phyloP scores from a whole-genome alignment of 2,888 invertebrate genomes.

The Sarcophaga subvicina region DNA sequence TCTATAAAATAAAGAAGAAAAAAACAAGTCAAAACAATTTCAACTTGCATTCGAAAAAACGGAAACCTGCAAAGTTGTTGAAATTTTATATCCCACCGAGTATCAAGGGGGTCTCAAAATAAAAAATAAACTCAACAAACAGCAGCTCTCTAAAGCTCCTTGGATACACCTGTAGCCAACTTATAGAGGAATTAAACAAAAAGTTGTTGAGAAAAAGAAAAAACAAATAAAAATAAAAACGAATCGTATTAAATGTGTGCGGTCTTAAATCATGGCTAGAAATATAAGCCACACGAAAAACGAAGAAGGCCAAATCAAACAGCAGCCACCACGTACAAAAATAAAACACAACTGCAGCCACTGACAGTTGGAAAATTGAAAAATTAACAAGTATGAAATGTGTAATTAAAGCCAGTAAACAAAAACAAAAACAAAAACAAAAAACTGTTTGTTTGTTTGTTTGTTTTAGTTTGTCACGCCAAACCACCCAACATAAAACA shows the following conservation, averaged over 20 bases:
- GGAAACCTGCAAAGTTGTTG: conserved; percentile 66
- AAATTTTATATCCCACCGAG: conserved; percentile 65
- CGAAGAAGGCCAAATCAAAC: conserved; percentile 55
- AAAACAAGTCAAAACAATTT: conserved; percentile 15
- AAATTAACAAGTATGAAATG: conserved; percentile 80
- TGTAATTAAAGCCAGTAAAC: conserved; percentile 77
- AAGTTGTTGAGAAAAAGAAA: no score
- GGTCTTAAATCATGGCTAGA: conserved; percentile 61
- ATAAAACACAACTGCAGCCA: conserved; percentile 9
- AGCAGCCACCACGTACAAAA: conserved; percentile 14
- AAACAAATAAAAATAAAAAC: conserved; percentile 24
- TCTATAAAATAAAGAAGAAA: not conserved
- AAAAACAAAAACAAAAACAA: conserved; percentile 2
- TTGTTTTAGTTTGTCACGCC: conserved; percentile 64
- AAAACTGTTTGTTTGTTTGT: conserved; percentile 47
- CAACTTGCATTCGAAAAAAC: conserved; percentile 28
- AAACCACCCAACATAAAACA: conserved; percentile 65
- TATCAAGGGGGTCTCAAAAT: conserved; percentile 58
- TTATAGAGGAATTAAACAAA: conserved; percentile 31
- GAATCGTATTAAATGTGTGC: conserved; percentile 59
- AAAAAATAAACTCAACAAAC: conserved; percentile 25
- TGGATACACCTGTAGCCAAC: conserved; percentile 63
- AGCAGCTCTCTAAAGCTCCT: conserved; percentile 46
- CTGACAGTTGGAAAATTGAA: conserved; percentile 76
- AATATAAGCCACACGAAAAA: conserved; percentile 42